Conservation (phyloP, 2,888 invertebrate genomes). For the Allacma fusca region DNA sequence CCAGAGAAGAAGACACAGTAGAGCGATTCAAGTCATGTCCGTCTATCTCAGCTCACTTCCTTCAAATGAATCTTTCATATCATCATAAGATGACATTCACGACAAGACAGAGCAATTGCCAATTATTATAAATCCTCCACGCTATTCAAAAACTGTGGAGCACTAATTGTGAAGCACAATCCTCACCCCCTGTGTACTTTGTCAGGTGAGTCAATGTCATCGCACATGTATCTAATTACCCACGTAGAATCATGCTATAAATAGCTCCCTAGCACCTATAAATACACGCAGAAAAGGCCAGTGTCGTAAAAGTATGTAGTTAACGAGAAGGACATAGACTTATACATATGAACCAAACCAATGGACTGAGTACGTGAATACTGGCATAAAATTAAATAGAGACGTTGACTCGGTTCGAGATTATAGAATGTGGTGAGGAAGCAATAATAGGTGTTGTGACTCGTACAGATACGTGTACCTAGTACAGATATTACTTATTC, state of each 20-base stretch:
- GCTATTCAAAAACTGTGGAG: slow-evolving; percentile 7
- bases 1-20: slow-evolving; percentile 6
- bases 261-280: no score
- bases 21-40: background rate
- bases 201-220: no score
- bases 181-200: background rate
- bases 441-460: background rate
- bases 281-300: no score
- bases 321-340: no score
- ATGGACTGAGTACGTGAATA: slow-evolving; percentile 8
- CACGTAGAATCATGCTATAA: no score
- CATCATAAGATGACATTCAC: slow-evolving; percentile 8
- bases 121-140: slow-evolving; percentile 36
- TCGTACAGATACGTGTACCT: background rate
- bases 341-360: background rate
- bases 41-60: slow-evolving; percentile 2
- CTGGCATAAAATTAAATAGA: slow-evolving; percentile 13
- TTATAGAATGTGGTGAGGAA: slow-evolving; percentile 4
- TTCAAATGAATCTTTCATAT: slow-evolving; percentile 20
- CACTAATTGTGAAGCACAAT: background rate
- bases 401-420: slow-evolving; percentile 16
- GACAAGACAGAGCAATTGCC: slow-evolving; percentile 7
- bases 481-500: no score
- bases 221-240: no score
- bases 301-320: no score